These are phyloP conservation scores for Drosophila biarmipes DNA, from an alignment of 1,140 invertebrate species.

Conservation along the genomic window DNA sequence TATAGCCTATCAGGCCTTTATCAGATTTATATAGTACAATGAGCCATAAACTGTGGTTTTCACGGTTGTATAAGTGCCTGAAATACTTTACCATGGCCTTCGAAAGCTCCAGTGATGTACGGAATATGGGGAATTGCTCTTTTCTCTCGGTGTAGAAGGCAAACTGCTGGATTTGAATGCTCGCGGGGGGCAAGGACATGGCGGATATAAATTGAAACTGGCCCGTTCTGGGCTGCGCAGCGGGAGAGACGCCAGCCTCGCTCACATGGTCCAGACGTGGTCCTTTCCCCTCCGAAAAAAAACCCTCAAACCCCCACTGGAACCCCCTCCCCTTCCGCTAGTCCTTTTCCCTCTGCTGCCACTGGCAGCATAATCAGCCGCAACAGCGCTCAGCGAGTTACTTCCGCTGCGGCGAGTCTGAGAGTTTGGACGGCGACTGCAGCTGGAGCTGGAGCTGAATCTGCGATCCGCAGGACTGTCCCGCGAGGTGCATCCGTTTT, in stretches of 20 bases:
- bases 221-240: slow-evolving; percentile 47
- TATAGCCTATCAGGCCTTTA: no score
- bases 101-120: no score
- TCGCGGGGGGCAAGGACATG: slow-evolving; percentile 48
- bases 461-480: slow-evolving; percentile 23
- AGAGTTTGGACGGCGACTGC: slow-evolving; percentile 15
- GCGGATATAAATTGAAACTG: slow-evolving; percentile 59
- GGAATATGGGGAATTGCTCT: no score
- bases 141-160: slow-evolving; percentile 14
- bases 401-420: slow-evolving; percentile 80
- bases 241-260: slow-evolving; percentile 46
- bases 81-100: no score
- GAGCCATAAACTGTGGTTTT: neutral
- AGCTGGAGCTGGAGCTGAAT: slow-evolving; percentile 6
- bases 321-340: neutral
- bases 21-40: neutral
- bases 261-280: slow-evolving; percentile 44
- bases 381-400: slow-evolving; percentile 82
- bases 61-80: neutral
- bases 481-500: slow-evolving; percentile 68
- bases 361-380: slow-evolving; percentile 82
- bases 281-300: neutral
- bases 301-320: neutral
- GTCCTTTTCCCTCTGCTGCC: slow-evolving; percentile 23
- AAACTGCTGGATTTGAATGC: slow-evolving; percentile 44